Evolutionary conservation across 2,113 vertebrate species (phyloP).

Genomic region (Mustelus asterias): DNA sequence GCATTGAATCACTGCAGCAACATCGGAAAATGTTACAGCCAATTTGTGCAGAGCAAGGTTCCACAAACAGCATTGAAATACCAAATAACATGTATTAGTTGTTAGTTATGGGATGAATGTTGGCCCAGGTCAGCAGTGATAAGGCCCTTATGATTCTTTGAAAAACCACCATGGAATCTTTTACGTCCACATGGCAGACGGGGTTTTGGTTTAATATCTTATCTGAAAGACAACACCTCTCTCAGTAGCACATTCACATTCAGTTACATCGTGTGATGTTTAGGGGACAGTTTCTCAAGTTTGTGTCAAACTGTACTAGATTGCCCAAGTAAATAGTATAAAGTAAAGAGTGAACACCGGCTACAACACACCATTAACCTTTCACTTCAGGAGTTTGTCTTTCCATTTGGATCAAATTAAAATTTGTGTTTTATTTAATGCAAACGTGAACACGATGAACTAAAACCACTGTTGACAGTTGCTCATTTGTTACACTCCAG

Average conservation of each 20-base stretch:
- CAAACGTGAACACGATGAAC: not conserved
- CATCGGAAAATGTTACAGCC: not conserved
- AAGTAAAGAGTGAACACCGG: no score
- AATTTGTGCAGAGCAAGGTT: not conserved
- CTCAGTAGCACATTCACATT: no score
- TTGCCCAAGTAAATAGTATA: not conserved
- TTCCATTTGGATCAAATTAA: not conserved
- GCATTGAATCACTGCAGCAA: not conserved
- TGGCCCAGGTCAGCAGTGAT: no score
- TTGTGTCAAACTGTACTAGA: not conserved
- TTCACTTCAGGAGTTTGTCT: not conserved
- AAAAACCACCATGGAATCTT: no score
- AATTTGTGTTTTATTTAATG: not conserved
- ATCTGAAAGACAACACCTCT: no score
- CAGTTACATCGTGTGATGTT: not conserved
- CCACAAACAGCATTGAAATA: no score
- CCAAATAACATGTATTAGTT: no score
- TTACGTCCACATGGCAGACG: not conserved
- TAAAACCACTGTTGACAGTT: not conserved
- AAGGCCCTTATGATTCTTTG: no score
- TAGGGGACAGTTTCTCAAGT: not conserved
- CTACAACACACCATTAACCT: not conserved
- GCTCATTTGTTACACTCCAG: not conserved
- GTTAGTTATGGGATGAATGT: no score
- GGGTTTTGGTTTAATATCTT: not conserved